phyloP scores from a whole-genome alignment of 2,888 invertebrate genomes.

The Lingula anatina region DNA sequence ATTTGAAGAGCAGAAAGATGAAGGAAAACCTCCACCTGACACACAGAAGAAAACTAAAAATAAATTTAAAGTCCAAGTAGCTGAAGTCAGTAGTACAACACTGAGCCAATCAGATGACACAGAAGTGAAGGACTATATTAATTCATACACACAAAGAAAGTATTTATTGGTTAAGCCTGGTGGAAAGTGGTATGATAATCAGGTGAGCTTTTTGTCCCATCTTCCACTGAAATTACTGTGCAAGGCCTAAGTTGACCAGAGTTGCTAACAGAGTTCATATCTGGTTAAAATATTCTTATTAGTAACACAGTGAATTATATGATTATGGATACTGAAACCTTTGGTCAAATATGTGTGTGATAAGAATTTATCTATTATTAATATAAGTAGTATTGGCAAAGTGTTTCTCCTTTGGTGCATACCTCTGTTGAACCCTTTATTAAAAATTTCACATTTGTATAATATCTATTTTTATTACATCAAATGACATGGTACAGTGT shows the following conservation, averaged over 20 bases:
- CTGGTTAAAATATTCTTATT: too few species aligned
- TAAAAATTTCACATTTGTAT: too few species aligned
- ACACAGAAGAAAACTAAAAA: constrained; percentile 30
- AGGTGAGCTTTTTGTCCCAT: constrained; percentile 20
- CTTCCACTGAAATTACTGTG: too few species aligned
- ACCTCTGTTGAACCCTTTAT: too few species aligned
- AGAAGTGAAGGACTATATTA: constrained; percentile 12
- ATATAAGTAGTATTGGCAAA: too few species aligned
- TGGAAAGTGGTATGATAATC: constrained; percentile 25
- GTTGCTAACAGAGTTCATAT: too few species aligned
- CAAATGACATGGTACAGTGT: too few species aligned
- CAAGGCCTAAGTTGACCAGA: too few species aligned
- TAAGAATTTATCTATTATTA: not conserved
- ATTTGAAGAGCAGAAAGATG: not conserved
- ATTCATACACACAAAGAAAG: constrained; percentile 21
- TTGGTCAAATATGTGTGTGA: not conserved
- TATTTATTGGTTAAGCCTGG: constrained; percentile 36
- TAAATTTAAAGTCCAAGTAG: constrained; percentile 29
- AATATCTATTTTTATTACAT: too few species aligned
- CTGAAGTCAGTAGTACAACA: constrained; percentile 28
- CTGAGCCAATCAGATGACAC: constrained; percentile 4
- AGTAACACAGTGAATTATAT: too few species aligned
- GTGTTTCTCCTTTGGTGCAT: too few species aligned
- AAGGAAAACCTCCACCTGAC: not conserved
- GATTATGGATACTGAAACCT: too few species aligned